These are phyloP conservation scores for Dreissena rostriformis DNA, from an alignment of 1,140 invertebrate species.

Conservation along the genomic window DNA sequence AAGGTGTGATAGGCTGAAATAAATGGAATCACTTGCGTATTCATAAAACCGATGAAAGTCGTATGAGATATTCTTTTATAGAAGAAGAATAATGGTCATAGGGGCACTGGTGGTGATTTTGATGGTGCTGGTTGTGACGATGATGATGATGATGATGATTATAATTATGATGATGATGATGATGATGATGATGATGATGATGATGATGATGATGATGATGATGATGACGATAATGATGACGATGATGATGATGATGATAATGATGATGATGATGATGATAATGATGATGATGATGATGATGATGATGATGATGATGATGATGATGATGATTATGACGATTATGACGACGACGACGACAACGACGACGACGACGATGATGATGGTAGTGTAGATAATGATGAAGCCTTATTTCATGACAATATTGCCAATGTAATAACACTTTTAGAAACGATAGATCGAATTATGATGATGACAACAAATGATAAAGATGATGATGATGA, in stretches of 20 bases:
- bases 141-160: background rate
- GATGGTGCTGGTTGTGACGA: background rate
- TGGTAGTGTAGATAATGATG: background rate
- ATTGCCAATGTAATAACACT: no score
- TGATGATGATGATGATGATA: background rate
- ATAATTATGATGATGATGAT: background rate
- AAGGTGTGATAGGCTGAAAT: constrained; percentile 32
- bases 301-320: background rate
- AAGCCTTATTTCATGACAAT: background rate
- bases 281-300: background rate
- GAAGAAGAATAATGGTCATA: background rate
- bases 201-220: background rate
- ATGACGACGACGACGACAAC: background rate
- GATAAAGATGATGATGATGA: no score
- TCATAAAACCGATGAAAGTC: no score
- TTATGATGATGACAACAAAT: no score
- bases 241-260: background rate
- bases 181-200: background rate
- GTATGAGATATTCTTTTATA: no score
- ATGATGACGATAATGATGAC: constrained; percentile 1
- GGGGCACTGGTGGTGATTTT: background rate
- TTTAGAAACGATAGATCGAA: no score
- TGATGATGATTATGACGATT: background rate
- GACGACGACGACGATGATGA: background rate
- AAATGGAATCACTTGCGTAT: no score